Evolutionary conservation across 2,113 vertebrate genomes (phyloP).

Genomic region (Cochlearius cochlearius): DNA sequence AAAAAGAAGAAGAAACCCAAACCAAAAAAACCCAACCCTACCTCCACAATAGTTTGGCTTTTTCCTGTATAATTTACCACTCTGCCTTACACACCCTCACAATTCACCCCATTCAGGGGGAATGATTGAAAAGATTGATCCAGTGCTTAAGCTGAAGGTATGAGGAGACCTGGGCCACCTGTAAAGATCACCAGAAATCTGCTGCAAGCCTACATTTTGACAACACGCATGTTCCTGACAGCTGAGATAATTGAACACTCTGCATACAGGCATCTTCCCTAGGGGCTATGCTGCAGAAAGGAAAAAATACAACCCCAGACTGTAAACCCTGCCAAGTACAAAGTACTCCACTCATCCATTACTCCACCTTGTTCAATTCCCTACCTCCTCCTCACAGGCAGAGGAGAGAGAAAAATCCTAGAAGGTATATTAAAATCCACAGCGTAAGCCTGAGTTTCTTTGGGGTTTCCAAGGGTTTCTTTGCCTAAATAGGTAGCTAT

Average conservation of each 20-base stretch:
- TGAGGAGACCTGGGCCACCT: background rate
- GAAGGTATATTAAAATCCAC: background rate
- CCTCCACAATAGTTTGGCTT: background rate
- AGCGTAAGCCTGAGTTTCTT: background rate
- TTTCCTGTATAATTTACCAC: background rate
- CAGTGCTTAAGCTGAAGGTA: background rate
- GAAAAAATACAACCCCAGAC: conserved; percentile 26
- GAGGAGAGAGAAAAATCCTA: background rate
- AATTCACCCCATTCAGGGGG: background rate
- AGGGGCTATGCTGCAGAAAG: conserved; percentile 6
- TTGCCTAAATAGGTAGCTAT: background rate
- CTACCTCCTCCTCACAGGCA: background rate
- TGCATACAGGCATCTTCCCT: conserved; percentile 20
- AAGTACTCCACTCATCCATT: background rate
- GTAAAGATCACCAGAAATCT: conserved; percentile 1
- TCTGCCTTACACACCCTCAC: background rate
- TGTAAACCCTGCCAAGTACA: conserved; percentile 9
- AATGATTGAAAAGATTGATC: background rate
- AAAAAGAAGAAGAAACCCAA: background rate
- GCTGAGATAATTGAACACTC: conserved; percentile 18
- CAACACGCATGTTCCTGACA: background rate
- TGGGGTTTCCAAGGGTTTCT: background rate
- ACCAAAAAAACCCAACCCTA: background rate
- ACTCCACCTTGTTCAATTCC: background rate
- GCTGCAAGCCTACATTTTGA: background rate